Conservation (phyloP, 2,113 vertebrate genomes). For the Pedionomus torquatus region DNA sequence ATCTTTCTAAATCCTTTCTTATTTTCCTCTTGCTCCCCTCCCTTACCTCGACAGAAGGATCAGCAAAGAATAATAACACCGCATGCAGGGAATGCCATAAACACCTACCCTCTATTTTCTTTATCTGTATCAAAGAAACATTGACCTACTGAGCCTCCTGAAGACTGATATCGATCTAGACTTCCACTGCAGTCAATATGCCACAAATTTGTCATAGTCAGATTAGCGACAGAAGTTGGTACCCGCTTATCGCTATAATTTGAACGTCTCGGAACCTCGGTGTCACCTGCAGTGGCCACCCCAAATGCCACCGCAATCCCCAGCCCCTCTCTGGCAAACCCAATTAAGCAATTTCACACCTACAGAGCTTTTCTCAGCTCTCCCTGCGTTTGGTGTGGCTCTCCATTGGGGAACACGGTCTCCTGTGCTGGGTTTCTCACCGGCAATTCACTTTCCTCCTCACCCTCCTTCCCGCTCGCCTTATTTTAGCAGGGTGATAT, state of each 20-base stretch:
- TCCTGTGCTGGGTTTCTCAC: background rate
- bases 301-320: background rate
- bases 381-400: background rate
- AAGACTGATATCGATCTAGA: conserved; percentile 5
- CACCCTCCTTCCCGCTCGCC: background rate
- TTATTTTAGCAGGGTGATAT: background rate
- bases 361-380: background rate
- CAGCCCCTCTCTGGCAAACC: background rate
- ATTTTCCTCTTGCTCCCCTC: background rate
- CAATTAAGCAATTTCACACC: background rate
- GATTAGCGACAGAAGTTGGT: background rate
- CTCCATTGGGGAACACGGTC: fast-evolving
- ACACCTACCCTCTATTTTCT: background rate
- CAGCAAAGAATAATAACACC: background rate
- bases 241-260: background rate
- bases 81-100: background rate
- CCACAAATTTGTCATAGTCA: background rate
- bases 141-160: conserved; percentile 28
- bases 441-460: background rate
- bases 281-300: background rate
- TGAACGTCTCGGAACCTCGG: background rate
- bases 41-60: background rate
- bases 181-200: background rate
- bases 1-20: background rate
- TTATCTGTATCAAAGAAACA: conserved; percentile 2